phyloP scores from a whole-genome alignment of 2,113 vertebrate genomes.

The Epinephelus moara region DNA sequence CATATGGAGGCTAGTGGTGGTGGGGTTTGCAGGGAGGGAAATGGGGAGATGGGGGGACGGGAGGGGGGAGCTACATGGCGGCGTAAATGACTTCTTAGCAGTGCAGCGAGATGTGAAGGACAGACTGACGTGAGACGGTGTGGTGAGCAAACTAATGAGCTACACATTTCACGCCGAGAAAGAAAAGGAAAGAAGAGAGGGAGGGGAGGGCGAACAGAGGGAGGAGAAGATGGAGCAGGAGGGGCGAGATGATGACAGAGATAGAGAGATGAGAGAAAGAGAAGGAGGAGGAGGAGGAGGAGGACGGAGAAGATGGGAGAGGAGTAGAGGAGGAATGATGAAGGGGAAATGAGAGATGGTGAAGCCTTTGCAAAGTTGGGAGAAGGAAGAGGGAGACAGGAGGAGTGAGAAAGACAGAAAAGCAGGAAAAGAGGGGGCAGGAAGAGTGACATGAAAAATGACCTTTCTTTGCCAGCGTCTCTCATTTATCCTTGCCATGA shows the following conservation, averaged over 20 bases:
- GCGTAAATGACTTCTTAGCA: conserved; percentile 88
- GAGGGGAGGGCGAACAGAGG: conserved; percentile 22
- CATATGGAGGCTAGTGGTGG: conserved; percentile 79
- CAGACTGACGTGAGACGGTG: conserved; percentile 82
- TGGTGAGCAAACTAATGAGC: conserved; percentile 84
- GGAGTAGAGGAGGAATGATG: conserved; percentile 31
- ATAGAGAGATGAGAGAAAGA: conserved; percentile 49
- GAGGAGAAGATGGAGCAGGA: conserved; percentile 36
- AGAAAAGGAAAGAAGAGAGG: background rate
- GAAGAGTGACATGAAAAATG: conserved; percentile 69
- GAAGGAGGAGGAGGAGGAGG: conserved; percentile 14
- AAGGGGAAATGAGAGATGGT: conserved; percentile 26
- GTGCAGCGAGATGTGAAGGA: conserved; percentile 89
- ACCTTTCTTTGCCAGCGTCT: conserved; percentile 51
- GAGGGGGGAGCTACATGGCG: conserved; percentile 50
- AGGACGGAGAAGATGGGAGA: conserved; percentile 5
- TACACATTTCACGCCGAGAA: conserved; percentile 75
- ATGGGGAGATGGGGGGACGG: conserved; percentile 8
- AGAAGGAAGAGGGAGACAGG: conserved; percentile 22
- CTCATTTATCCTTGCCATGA: conserved; percentile 60
- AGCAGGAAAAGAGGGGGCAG: conserved; percentile 12
- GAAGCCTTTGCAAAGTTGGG: conserved; percentile 61
- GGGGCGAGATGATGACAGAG: conserved; percentile 57
- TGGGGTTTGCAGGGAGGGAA: conserved; percentile 52
- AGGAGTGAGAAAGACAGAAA: conserved; percentile 20